Evolutionary conservation across 2,797 vertebrate genomes (phyloP), one percentile per base, ranked within the genome.

Genomic region (Furcifer pardalis): DNA sequence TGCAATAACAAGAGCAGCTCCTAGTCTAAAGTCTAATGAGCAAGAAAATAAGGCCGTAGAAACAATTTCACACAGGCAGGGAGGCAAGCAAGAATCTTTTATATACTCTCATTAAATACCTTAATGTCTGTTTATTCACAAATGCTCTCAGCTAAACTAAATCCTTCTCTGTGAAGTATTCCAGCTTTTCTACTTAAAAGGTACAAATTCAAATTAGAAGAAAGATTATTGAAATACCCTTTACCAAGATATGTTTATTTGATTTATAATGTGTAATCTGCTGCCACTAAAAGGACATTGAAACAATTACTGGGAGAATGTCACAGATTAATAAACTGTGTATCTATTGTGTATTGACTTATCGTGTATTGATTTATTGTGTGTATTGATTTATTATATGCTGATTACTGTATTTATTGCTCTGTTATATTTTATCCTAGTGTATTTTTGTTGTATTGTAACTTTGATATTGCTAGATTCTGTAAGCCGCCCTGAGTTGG

Each of bases 1-100:
- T 21, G 40, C 77, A 88, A 52, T 90, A 88, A 91, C 89, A 92
- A 86, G 87, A 91, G 65, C 65, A 88, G 89, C 90, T 91, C 62
- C 72, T 62, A 46, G 79, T 90, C 84, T 87, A 81, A 92, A 84
- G 79, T 81, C 72, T 25, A 75, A 56, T 81, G 80, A 37, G 77
- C 40, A 84, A 79, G 73, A 23, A 91, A 86, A 86, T 35, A 85
- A 86, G 8, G 44, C 52, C 13, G 27, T 49, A 85, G 85, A 88
- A 90, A 79, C 72, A 85, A 87, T 86, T 69, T 81, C 84, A 80
- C 12, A 3, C 83, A 90, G 82, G 85, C 84, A 90, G 86, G 2
- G 89, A 89, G 87, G 81, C 3, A 56, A 80, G 62, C 12, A n/a
- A 81, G 27, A 84, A n/a, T 79, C 46, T 79, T 49, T 37, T n/a